phyloP scores from a whole-genome alignment of 1,140 invertebrate species.

The Drosophila arawakana region DNA sequence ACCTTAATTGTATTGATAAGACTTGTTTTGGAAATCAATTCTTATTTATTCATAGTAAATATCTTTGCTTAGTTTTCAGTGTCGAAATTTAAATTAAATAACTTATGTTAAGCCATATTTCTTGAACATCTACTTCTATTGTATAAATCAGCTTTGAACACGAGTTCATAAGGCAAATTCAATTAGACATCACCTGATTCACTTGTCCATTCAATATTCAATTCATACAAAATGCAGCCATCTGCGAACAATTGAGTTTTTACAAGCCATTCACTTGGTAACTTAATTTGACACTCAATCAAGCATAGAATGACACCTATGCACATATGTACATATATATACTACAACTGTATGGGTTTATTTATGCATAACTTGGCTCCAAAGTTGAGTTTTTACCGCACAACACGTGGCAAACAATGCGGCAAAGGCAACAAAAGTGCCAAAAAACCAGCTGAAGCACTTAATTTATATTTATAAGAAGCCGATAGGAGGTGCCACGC shows the following conservation, averaged over 20 bases:
- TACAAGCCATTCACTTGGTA: slow-evolving; percentile 43
- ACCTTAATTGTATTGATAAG: too few species aligned
- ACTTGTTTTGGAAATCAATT: too few species aligned
- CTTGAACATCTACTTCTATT: neutral
- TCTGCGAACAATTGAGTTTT: slow-evolving; percentile 41
- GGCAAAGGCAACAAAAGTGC: slow-evolving; percentile 61
- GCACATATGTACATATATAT: neutral
- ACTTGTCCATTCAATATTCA: slow-evolving; percentile 14
- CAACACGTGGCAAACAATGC: slow-evolving; percentile 65
- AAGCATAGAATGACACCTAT: slow-evolving; percentile 50
- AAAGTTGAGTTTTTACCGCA: slow-evolving; percentile 22
- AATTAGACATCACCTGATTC: slow-evolving; percentile 35
- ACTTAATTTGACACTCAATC: slow-evolving; percentile 74
- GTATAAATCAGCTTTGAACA: neutral
- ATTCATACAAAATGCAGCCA: slow-evolving; percentile 21
- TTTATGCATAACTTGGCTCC: slow-evolving; percentile 26
- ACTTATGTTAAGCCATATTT: neutral
- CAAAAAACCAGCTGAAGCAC: slow-evolving; percentile 25
- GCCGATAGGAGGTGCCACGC: slow-evolving; percentile 13
- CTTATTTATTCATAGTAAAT: too few species aligned
- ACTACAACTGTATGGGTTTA: neutral
- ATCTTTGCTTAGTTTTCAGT: too few species aligned
- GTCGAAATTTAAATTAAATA: too few species aligned
- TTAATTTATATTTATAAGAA: slow-evolving; percentile 76
- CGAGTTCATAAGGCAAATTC: slow-evolving; percentile 27